A percentile compares a stretch with the other conserved stretches of the same genome.
Evolutionary conservation across 2,888 invertebrate genomes (phyloP).

Genomic region (Chloromyia formosa): DNA sequence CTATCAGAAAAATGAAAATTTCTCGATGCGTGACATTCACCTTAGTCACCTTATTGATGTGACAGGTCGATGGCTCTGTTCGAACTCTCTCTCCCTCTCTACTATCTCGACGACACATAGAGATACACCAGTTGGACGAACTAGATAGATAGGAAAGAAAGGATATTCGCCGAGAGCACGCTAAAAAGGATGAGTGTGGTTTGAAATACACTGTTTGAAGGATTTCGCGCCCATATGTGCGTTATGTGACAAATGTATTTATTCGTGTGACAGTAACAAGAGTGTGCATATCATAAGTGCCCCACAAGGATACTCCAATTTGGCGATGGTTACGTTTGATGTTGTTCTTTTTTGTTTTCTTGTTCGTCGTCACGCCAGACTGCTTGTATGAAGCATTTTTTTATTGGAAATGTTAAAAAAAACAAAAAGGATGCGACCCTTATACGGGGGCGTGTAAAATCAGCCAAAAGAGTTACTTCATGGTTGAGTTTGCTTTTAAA

Average conservation of each 20-base stretch:
- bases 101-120: too few species aligned
- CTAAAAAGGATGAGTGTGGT: background rate
- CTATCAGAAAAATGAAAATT: constrained; percentile 42
- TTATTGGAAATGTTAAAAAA: background rate
- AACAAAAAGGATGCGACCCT: too few species aligned
- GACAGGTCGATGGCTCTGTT: background rate
- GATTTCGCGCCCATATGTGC: constrained; percentile 20
- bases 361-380: background rate
- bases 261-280: constrained; percentile 27
- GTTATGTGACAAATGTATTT: constrained; percentile 37
- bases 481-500: too few species aligned
- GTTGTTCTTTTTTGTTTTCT: background rate
- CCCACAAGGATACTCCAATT: constrained; percentile 19
- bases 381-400: background rate
- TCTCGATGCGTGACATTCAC: constrained; percentile 28
- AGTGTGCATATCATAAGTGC: constrained; percentile 7
- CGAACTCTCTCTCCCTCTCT: too few species aligned
- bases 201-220: constrained; percentile 28
- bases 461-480: too few species aligned
- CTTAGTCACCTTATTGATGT: constrained; percentile 15
- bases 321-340: constrained; percentile 16
- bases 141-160: background rate
- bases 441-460: too few species aligned
- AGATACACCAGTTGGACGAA: background rate
- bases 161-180: background rate